Conservation (phyloP, 1,140 invertebrate genomes). For the Saccostrea glomerata region DNA sequence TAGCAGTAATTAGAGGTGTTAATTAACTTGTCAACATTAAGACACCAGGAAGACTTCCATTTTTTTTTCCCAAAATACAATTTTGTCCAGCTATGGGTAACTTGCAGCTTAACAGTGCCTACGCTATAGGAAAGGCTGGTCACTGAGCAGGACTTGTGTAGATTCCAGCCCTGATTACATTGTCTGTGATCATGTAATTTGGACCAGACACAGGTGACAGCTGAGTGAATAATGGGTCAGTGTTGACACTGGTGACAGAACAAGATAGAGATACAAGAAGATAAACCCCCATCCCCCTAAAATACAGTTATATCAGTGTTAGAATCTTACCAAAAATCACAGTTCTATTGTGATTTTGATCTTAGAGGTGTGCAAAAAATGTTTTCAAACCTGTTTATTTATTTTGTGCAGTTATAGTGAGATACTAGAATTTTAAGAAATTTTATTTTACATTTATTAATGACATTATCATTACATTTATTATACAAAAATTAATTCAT, state of each 20-base stretch:
- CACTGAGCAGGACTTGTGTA: neutral
- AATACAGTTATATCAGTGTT: constrained; percentile 23
- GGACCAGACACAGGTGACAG: neutral
- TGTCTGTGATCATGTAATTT: constrained; percentile 26
- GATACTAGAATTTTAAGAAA: neutral
- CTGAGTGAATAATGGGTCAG: constrained; percentile 22
- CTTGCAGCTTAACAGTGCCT: neutral
- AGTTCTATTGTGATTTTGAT: neutral
- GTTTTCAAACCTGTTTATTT: neutral
- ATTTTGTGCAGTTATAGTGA: neutral
- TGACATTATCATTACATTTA: too few species aligned
- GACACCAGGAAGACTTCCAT: constrained; percentile 14
- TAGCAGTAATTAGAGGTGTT: constrained; percentile 7
- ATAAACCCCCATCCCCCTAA: neutral
- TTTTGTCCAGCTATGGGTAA: neutral
- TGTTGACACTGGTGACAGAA: constrained; percentile 37
- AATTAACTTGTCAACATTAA: constrained; percentile 7
- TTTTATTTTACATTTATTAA: neutral
- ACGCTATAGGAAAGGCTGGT: neutral
- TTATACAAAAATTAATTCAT: too few species aligned
- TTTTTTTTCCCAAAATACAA: neutral
- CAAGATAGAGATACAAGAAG: constrained; percentile 4
- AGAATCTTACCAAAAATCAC: neutral
- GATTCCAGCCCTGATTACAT: constrained; percentile 24
- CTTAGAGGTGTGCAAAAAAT: neutral